A percentile compares a stretch with the other conserved stretches of the same genome.
Evolutionary conservation across 2,888 invertebrate genomes (phyloP).

Genomic region (Ypsolopha sequella): DNA sequence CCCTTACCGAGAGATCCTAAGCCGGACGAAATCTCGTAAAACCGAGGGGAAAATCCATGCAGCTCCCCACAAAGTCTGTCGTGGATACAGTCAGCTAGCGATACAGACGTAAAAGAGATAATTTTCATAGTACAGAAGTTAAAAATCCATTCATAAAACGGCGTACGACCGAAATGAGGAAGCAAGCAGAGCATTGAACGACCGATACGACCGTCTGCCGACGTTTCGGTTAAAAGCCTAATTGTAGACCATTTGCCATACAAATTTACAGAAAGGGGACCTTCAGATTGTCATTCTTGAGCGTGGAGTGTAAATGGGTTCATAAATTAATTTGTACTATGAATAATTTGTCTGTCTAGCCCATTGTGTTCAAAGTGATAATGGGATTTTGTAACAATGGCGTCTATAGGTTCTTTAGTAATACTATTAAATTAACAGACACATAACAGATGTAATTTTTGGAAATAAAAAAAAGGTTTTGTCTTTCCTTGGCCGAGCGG

Average conservation of each 20-base stretch:
- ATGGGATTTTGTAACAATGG: not conserved
- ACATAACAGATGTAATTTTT: too few species aligned
- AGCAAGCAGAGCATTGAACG: conserved; percentile 15
- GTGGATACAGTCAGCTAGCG: too few species aligned
- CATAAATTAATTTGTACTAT: not conserved
- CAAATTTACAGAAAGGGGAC: conserved; percentile 1
- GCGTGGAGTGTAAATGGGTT: not conserved
- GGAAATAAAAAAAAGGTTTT: too few species aligned
- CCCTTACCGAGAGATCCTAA: conserved; percentile 10
- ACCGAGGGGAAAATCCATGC: too few species aligned
- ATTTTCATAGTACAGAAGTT: too few species aligned
- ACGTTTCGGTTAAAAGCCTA: not conserved
- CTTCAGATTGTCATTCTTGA: not conserved
- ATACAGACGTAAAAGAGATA: too few species aligned
- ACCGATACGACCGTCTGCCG: conserved; percentile 7
- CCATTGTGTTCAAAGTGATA: not conserved
- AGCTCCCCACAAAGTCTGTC: too few species aligned
- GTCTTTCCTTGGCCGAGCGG: too few species aligned
- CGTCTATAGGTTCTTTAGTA: too few species aligned
- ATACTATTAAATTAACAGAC: too few species aligned
- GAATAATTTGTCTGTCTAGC: not conserved
- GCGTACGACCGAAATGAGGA: conserved; percentile 19
- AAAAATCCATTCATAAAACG: conserved; percentile 27
- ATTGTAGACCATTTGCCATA: conserved; percentile 2
- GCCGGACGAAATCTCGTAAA: not conserved